A percentile compares a stretch with the other conserved stretches of the same genome.
phyloP scores from a whole-genome alignment of 2,888 invertebrate species.

The Elmis aenea region DNA sequence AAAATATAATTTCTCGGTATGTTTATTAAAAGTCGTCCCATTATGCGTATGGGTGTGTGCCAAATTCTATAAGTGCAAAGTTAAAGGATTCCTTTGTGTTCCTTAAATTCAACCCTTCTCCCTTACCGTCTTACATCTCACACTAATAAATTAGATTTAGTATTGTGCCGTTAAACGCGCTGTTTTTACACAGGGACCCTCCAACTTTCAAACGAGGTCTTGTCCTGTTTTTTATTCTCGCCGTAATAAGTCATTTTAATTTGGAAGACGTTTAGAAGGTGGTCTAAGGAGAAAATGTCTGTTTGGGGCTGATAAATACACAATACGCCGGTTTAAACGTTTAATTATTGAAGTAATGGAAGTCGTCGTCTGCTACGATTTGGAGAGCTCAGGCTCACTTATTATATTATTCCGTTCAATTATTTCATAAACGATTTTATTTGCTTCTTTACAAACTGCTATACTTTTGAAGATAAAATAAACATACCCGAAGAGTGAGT shows the following conservation, averaged over 20 bases:
- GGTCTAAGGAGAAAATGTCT: constrained; percentile 32
- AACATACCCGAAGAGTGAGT: too few relatives aligned
- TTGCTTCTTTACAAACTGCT: too few relatives aligned
- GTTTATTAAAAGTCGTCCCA: too few relatives aligned
- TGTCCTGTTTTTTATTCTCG: constrained; percentile 22
- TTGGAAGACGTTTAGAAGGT: constrained; percentile 31
- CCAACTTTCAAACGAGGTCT: constrained; percentile 16
- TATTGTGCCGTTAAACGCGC: constrained; percentile 19
- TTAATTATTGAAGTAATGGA: constrained; percentile 35
- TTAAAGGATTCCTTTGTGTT: too few relatives aligned
- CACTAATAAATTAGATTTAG: constrained; percentile 21
- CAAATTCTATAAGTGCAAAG: too few relatives aligned
- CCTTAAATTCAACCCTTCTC: too few relatives aligned
- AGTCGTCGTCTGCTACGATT: constrained; percentile 23
- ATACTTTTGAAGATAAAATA: too few relatives aligned
- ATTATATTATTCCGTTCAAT: constrained; percentile 24
- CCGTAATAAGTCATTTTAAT: constrained; percentile 34
- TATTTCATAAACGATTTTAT: too few relatives aligned
- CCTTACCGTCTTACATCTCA: constrained; percentile 13
- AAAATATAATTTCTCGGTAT: too few relatives aligned
- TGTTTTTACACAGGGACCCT: constrained; percentile 16
- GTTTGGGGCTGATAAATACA: constrained; percentile 38
- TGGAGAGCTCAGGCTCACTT: constrained; percentile 23
- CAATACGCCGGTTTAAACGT: constrained; percentile 36
- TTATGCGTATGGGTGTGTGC: too few relatives aligned